phyloP scores from a whole-genome alignment of 2,113 vertebrate species.

The Tetrax tetrax region DNA sequence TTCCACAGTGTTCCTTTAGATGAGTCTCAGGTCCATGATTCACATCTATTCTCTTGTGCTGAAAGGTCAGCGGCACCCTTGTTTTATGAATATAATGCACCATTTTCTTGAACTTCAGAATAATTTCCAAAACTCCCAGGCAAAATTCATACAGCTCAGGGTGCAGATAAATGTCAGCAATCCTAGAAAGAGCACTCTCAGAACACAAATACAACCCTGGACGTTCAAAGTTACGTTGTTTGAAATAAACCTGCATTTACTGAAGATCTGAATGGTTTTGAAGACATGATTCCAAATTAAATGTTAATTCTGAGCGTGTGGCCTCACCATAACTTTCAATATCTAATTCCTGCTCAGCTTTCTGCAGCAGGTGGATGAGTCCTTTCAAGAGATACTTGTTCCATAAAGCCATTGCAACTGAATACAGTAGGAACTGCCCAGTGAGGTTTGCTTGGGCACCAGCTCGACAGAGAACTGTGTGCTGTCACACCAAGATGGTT shows the following conservation, averaged over 20 bases:
- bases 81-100: slow-evolving; percentile 37
- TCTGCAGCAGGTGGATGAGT: background rate
- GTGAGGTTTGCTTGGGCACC: accelerated
- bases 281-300: background rate
- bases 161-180: background rate
- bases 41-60: slow-evolving; percentile 14
- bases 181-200: background rate
- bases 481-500: accelerated
- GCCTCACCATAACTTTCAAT: accelerated
- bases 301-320: background rate
- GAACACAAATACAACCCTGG: background rate
- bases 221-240: background rate
- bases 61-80: slow-evolving; percentile 26
- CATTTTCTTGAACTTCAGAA: background rate
- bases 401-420: accelerated
- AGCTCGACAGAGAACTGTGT: accelerated
- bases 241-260: background rate
- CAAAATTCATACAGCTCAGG: background rate
- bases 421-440: background rate
- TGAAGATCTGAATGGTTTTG: background rate
- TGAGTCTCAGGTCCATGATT: background rate
- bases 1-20: slow-evolving; percentile 10
- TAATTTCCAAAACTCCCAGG: background rate
- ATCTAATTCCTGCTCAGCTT: background rate
- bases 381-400: background rate